Conservation (phyloP, 1,140 invertebrate species). For the Drosophila funebris region DNA sequence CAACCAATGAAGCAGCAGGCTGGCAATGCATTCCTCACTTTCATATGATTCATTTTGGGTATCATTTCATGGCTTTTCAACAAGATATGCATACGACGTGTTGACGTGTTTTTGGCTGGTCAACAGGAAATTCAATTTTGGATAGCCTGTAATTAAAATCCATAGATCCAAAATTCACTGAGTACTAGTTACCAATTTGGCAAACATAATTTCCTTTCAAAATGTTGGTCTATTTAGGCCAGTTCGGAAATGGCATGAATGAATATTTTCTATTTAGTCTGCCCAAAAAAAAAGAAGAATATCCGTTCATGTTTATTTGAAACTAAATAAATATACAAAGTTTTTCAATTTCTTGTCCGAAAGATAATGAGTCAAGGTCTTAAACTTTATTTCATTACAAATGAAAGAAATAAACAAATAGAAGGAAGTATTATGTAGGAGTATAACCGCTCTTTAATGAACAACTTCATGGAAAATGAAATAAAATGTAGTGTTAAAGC, state of each 20-base stretch:
- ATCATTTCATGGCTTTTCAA: background rate
- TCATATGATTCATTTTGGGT: slow-evolving; percentile 16
- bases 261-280: background rate
- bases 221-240: background rate
- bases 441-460: slow-evolving; percentile 7
- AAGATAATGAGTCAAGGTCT: no score
- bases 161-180: slow-evolving; percentile 21
- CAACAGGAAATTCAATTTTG: slow-evolving; percentile 37
- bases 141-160: slow-evolving; percentile 27
- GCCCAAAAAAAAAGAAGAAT: background rate
- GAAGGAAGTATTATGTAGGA: background rate
- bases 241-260: background rate
- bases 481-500: background rate
- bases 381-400: no score
- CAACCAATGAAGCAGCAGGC: background rate
- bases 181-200: slow-evolving; percentile 9
- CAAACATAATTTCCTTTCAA: slow-evolving; percentile 33
- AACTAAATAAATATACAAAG: background rate
- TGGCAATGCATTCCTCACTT: slow-evolving; percentile 13
- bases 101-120: background rate
- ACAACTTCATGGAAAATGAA: slow-evolving; percentile 8
- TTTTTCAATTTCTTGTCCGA: background rate
- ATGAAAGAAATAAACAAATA: no score
- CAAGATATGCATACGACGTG: slow-evolving; percentile 6
- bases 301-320: background rate